These are phyloP conservation scores for Microtus montanus DNA, from an alignment of 2,113 vertebrate species.

Conservation along the genomic window DNA sequence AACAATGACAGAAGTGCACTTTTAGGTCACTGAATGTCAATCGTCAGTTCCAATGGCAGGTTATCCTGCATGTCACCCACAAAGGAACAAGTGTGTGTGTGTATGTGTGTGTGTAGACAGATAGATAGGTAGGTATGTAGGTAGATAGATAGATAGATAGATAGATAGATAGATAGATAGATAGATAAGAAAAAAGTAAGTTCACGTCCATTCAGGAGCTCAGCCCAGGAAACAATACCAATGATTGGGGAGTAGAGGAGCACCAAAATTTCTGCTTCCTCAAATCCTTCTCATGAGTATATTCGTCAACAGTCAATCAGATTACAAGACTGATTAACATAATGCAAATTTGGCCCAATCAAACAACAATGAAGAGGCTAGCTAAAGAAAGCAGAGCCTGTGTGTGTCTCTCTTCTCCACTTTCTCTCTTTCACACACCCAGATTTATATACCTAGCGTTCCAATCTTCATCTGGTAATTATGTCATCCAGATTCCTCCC, in stretches of 20 bases:
- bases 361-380: neutral
- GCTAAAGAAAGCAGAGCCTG: neutral
- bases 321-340: neutral
- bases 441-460: neutral
- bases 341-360: neutral
- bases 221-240: neutral
- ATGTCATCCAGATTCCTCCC: conserved; percentile 6
- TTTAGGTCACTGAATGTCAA: neutral
- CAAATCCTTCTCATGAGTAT: neutral
- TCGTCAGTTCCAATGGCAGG: neutral
- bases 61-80: neutral
- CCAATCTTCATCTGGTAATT: conserved; percentile 33
- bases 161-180: too few species aligned
- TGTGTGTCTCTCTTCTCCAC: neutral
- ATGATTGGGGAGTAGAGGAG: neutral
- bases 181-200: neutral
- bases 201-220: neutral
- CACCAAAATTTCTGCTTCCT: neutral
- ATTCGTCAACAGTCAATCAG: neutral
- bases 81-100: neutral
- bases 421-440: neutral
- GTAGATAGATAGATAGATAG: too few species aligned
- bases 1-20: neutral
- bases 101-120: too few species aligned
- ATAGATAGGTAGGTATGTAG: too few species aligned